Evolutionary conservation across 2,888 invertebrate species (phyloP), one percentile per base, ranked within the genome.

Genomic region (Eilema caniola): DNA sequence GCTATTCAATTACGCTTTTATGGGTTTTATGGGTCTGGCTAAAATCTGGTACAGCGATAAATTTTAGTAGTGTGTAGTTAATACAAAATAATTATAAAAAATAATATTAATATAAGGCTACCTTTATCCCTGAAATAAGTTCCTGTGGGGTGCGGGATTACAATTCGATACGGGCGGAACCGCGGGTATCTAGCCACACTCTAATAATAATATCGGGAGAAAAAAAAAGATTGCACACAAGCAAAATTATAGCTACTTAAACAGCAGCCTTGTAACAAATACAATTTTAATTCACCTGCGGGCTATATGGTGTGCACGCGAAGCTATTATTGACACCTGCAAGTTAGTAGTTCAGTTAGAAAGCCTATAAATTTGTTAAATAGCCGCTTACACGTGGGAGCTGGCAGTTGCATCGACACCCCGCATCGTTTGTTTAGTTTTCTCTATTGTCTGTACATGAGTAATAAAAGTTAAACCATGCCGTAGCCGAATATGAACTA

Each of bases 321-420:
- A 72, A 75, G 85, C 89, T 84, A 89, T 92, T 92, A 91, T 87
- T 86, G 88, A 86, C 92, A 92, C 90, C 91, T 92, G 92, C 73
- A 83, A 80, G 83, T 84, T 82, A 78, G 83, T 84, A 83, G 84
- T 90, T 89, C 85, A 78, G 86, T 85, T 86, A 84, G 85, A 85
- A 88, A 82, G 88, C 84, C 89, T 86, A 90, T 92, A 92, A 91
- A 91, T 92, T 86, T 77, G 77, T 75, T 82, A 82, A 90, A 91
- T 87, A 82, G 89, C 86, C 86, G 82, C 81, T 86, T 84, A 76
- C 83, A 81, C 85, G 88, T 89, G 90, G 82, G 89, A 91, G 89
- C 77, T 79, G 84, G 79, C 91, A 89, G 85, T 82, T 90, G 90
- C 86, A 85, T 74, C 72, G 69, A 70, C 74, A 62, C 24, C 37